Evolutionary conservation across 2,797 vertebrate species (phyloP).

Genomic region (Buceros bicornis): DNA sequence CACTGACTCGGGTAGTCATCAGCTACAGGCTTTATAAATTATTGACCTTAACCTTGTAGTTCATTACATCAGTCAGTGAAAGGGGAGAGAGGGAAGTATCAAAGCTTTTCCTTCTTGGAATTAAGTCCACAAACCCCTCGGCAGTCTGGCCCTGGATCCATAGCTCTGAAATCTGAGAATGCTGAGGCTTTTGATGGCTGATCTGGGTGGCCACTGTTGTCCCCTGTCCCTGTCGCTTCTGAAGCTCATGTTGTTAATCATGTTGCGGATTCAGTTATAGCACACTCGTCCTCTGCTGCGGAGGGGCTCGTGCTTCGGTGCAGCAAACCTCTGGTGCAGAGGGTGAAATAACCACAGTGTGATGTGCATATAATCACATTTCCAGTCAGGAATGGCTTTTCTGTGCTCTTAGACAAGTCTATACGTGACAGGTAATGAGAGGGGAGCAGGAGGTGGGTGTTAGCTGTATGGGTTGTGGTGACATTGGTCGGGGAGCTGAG

Average conservation of each 20-base stretch:
- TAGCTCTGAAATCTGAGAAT: neutral
- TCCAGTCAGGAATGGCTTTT: neutral
- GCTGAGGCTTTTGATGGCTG: neutral
- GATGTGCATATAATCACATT: neutral
- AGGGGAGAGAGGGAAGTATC: neutral
- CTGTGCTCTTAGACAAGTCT: neutral
- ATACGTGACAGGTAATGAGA: conserved; percentile 5
- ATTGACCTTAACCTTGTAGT: neutral
- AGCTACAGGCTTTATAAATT: neutral
- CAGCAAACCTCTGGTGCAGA: neutral
- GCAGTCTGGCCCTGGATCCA: neutral
- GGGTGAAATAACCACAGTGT: neutral
- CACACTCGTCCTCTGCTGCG: neutral
- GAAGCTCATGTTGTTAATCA: fast-evolving
- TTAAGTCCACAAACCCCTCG: neutral
- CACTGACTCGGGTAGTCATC: neutral
- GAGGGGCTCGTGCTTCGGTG: neutral
- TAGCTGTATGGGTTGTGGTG: conserved; percentile 41
- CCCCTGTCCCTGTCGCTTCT: fast-evolving
- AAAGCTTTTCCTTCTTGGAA: neutral
- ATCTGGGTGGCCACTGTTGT: fast-evolving
- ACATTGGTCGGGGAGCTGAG: conserved; percentile 43
- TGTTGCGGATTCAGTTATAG: neutral
- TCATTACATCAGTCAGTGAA: neutral
- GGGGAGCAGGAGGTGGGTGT: conserved; percentile 19